Percentiles rank a stretch among this genome's conserved stretches.
These are phyloP conservation scores for Lineus longissimus DNA, from an alignment of 1,140 invertebrate species.

Conservation along the genomic window DNA sequence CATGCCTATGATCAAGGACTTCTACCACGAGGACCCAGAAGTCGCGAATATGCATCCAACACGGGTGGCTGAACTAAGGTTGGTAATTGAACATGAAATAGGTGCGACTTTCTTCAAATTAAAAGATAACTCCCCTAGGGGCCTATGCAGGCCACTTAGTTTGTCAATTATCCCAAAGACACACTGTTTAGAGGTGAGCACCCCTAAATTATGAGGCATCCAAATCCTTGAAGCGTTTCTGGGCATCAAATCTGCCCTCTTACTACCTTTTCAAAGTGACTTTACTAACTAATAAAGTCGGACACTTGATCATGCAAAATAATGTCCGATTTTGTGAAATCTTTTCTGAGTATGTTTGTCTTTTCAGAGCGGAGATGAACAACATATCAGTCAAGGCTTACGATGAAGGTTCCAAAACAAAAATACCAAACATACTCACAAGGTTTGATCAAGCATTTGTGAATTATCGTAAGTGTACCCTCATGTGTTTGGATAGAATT, in stretches of 20 bases:
- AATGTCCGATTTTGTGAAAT: background rate
- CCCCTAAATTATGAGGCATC: too few species aligned
- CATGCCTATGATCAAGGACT: slow-evolving; percentile 71
- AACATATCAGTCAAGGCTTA: slow-evolving; percentile 65
- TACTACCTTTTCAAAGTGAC: too few species aligned
- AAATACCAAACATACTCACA: slow-evolving; percentile 76
- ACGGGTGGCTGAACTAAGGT: slow-evolving; percentile 61
- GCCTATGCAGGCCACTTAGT: too few species aligned
- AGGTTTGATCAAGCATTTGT: slow-evolving; percentile 82
- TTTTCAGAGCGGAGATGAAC: slow-evolving; percentile 57
- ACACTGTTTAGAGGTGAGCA: too few species aligned
- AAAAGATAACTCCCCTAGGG: background rate
- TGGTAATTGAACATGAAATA: background rate
- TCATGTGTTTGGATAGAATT: background rate
- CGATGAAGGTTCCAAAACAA: slow-evolving; percentile 29
- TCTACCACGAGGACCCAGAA: slow-evolving; percentile 75
- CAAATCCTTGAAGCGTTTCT: too few species aligned
- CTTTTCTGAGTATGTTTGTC: slow-evolving; percentile 7
- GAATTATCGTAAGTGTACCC: slow-evolving; percentile 61
- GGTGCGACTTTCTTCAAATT: background rate
- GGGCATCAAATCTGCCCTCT: too few species aligned
- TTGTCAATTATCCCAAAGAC: too few species aligned
- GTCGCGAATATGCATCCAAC: slow-evolving; percentile 64
- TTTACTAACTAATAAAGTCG: background rate
- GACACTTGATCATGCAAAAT: background rate